Evolutionary conservation across 2,113 vertebrate species (phyloP).

Genomic region (Zosterops lateralis): DNA sequence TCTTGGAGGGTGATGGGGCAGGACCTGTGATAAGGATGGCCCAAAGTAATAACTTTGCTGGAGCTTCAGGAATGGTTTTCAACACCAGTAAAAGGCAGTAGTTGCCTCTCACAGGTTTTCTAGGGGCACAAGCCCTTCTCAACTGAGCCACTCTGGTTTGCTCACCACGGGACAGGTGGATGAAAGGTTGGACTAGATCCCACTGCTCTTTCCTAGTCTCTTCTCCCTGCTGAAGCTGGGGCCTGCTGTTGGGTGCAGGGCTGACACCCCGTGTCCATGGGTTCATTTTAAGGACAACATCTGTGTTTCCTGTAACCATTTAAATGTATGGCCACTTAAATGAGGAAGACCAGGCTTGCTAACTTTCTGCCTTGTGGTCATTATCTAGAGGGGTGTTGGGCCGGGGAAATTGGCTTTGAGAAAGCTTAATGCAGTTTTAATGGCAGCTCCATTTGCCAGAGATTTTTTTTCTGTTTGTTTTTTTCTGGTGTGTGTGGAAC

Average conservation of each 20-base stretch:
- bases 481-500: not conserved
- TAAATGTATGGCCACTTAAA: not conserved
- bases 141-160: not conserved
- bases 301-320: not conserved
- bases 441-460: not conserved
- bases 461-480: not conserved
- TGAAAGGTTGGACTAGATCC: not conserved
- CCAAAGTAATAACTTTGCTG: not conserved
- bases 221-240: not conserved
- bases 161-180: not conserved
- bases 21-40: not conserved
- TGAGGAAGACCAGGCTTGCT: not conserved
- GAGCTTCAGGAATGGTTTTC: not conserved
- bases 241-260: accelerated
- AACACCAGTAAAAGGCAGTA: not conserved
- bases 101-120: not conserved
- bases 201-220: not conserved
- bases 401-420: not conserved
- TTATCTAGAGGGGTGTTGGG: not conserved
- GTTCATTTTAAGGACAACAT: not conserved
- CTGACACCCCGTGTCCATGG: accelerated
- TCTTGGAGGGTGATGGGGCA: accelerated
- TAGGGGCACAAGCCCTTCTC: not conserved
- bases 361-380: not conserved
- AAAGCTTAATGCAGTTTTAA: slow-evolving; percentile 3